A percentile compares a stretch with the other conserved stretches of the same genome.
phyloP scores from a whole-genome alignment of 2,888 invertebrate genomes.

The Volucella bombylans region DNA sequence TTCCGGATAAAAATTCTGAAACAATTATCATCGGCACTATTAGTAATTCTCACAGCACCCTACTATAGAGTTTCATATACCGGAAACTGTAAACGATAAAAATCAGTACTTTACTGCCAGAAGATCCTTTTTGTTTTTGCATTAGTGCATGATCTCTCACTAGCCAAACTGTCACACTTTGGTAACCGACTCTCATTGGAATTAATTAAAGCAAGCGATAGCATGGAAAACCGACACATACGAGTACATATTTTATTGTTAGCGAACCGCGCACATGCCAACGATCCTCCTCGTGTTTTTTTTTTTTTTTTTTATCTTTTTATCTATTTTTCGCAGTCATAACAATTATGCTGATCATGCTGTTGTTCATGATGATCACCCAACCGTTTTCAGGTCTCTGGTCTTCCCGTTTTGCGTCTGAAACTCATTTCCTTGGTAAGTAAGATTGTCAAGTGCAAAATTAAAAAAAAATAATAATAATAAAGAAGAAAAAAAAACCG shows the following conservation, averaged over 20 bases:
- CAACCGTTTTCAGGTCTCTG: constrained; percentile 19
- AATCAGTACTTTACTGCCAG: constrained; percentile 50
- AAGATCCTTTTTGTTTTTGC: constrained; percentile 42
- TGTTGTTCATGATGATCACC: constrained; percentile 39
- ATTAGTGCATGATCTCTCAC: background rate
- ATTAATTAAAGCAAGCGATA: constrained; percentile 66
- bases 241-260: too few relatives aligned
- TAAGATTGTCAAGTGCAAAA: constrained; percentile 17
- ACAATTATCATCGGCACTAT: background rate
- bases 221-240: constrained; percentile 39
- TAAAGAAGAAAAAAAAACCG: background rate
- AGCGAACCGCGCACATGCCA: constrained; percentile 58
- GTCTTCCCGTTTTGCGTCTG: background rate
- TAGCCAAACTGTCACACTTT: constrained; percentile 56
- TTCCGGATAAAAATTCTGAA: too few relatives aligned
- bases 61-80: constrained; percentile 34
- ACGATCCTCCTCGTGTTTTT: constrained; percentile 26
- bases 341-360: constrained; percentile 50
- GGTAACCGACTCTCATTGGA: constrained; percentile 62
- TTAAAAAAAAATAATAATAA: background rate
- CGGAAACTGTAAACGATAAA: constrained; percentile 60
- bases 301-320: background rate
- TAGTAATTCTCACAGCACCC: constrained; percentile 11
- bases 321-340: constrained; percentile 46
- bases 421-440: constrained; percentile 13